phyloP scores from a whole-genome alignment of 2,113 vertebrate species.

The Dendropsophus ebraccatus region DNA sequence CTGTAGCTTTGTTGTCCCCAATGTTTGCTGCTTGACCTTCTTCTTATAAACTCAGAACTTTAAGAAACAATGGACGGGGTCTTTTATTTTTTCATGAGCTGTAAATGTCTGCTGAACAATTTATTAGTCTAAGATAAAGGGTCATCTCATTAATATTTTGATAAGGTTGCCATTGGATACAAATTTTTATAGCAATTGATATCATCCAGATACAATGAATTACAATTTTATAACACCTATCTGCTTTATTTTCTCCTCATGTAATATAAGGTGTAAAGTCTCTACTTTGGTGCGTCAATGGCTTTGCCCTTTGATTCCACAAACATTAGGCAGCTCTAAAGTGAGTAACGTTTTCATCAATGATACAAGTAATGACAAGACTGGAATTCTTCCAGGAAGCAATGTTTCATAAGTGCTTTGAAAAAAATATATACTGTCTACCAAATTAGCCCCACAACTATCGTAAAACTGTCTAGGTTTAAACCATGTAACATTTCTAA shows the following conservation, averaged over 20 bases:
- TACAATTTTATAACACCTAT: neutral
- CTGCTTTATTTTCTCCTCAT: neutral
- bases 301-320: conserved; percentile 34
- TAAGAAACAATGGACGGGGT: too few relatives aligned
- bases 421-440: conserved; percentile 42
- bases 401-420: conserved; percentile 50
- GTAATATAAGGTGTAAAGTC: conserved; percentile 9
- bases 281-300: conserved; percentile 30
- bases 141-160: neutral
- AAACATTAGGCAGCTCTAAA: conserved; percentile 24
- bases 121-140: neutral
- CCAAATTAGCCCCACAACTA: conserved; percentile 45
- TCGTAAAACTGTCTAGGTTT: conserved; percentile 42
- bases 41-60: too few relatives aligned
- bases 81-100: too few relatives aligned
- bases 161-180: neutral
- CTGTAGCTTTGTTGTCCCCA: too few relatives aligned
- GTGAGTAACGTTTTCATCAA: conserved; percentile 44
- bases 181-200: neutral
- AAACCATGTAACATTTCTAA: conserved; percentile 46
- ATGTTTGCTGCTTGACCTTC: too few relatives aligned
- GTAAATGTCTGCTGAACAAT: too few relatives aligned
- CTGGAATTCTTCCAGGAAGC: conserved; percentile 53
- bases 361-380: conserved; percentile 55
- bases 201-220: neutral